Percentiles rank a stretch among this genome's conserved stretches.
Conservation (phyloP, 1,140 invertebrate genomes). For the Paracyclopina nana region DNA sequence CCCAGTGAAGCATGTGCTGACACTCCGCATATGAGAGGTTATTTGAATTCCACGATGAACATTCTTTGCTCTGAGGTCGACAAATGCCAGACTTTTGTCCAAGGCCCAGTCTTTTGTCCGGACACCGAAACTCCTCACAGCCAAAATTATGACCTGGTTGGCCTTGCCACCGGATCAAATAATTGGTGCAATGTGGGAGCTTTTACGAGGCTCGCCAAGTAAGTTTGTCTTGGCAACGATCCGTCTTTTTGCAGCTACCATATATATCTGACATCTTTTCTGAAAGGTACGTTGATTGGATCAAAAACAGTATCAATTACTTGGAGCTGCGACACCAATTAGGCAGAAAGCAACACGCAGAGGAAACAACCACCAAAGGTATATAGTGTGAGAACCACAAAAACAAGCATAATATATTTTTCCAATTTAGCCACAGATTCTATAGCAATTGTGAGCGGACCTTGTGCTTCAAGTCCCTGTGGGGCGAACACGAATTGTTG, state of each 20-base stretch:
- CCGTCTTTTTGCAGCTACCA: too few relatives aligned
- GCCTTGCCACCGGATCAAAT: neutral
- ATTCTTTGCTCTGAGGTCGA: constrained; percentile 9
- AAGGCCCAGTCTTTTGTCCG: constrained; percentile 6
- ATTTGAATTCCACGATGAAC: neutral
- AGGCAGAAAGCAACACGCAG: neutral
- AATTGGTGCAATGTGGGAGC: constrained; percentile 8
- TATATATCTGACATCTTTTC: too few relatives aligned
- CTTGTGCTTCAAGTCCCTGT: neutral
- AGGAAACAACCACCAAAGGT: neutral
- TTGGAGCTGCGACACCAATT: neutral
- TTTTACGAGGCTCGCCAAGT: constrained; percentile 1
- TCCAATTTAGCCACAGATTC: neutral
- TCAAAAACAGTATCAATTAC: neutral
- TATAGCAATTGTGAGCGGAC: neutral
- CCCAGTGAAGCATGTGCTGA: constrained; percentile 1
- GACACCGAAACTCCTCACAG: constrained; percentile 1
- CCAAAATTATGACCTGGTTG: neutral
- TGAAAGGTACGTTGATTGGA: constrained; percentile 1
- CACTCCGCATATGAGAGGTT: constrained; percentile 4
- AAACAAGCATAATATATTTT: too few relatives aligned
- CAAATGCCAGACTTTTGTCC: neutral
- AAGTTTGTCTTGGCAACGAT: too few relatives aligned
- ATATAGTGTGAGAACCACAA: neutral
- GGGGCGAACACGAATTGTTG: neutral